Conservation (phyloP, 2,888 invertebrate species). For the Cylindroiulus punctatus region DNA sequence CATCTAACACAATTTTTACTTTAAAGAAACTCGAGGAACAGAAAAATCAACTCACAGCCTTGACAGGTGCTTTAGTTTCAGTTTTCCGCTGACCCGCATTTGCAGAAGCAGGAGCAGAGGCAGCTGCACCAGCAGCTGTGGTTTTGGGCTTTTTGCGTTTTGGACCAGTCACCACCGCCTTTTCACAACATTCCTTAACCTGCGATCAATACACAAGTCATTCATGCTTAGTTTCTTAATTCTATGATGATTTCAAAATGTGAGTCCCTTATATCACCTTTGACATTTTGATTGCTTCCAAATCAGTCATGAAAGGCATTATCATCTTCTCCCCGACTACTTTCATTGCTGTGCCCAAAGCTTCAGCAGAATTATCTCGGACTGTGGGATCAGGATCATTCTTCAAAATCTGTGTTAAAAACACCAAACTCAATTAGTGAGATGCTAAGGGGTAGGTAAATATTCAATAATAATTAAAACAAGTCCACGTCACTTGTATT, state of each 20-base stretch:
- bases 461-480: background rate
- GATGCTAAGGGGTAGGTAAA: too few relatives aligned
- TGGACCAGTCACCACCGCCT: slow-evolving; percentile 73
- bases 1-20: too few relatives aligned
- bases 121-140: slow-evolving; percentile 68
- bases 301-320: slow-evolving; percentile 83
- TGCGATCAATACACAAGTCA: slow-evolving; percentile 59
- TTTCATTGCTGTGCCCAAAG: slow-evolving; percentile 92
- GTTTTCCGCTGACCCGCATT: background rate
- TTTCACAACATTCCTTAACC: slow-evolving; percentile 92
- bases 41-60: background rate
- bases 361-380: slow-evolving; percentile 90
- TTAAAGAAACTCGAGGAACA: background rate
- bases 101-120: slow-evolving; percentile 29
- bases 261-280: slow-evolving; percentile 71
- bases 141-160: slow-evolving; percentile 71
- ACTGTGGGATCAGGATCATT: slow-evolving; percentile 82
- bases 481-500: background rate
- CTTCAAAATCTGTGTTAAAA: slow-evolving; percentile 58
- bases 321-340: slow-evolving; percentile 92
- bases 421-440: too few relatives aligned
- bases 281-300: slow-evolving; percentile 89
- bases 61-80: slow-evolving; percentile 64
- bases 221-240: background rate
- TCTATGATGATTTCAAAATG: background rate